Percentiles rank a stretch among this genome's conserved stretches.
phyloP scores from a whole-genome alignment of 1,140 invertebrate genomes.

The Zaprionus nigranus region DNA sequence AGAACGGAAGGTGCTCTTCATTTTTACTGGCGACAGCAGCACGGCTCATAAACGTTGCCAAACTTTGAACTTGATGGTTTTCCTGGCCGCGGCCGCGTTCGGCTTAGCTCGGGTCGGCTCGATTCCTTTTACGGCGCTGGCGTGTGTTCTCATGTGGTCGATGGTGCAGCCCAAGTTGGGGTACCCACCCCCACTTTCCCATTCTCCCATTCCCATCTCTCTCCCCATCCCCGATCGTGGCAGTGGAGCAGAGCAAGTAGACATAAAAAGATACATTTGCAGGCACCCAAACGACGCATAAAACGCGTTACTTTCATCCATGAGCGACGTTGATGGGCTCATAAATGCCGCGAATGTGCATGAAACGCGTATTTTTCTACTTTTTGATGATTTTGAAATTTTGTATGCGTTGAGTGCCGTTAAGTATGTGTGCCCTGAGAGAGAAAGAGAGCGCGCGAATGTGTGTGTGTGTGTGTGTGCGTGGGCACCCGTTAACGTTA shows the following conservation, averaged over 20 bases:
- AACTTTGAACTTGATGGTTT: constrained; percentile 81
- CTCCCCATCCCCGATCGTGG: background rate
- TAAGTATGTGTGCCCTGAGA: constrained; percentile 50
- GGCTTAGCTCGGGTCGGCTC: constrained; percentile 17
- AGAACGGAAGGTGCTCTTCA: constrained; percentile 48
- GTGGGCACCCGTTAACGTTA: constrained; percentile 50
- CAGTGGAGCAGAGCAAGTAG: constrained; percentile 39
- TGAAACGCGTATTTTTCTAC: constrained; percentile 83
- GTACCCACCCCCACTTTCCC: background rate
- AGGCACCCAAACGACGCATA: constrained; percentile 81
- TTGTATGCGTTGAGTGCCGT: constrained; percentile 82
- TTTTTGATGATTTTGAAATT: constrained; percentile 83
- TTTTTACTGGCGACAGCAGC: constrained; percentile 74
- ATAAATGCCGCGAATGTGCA: constrained; percentile 83
- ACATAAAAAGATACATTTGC: constrained; percentile 83
- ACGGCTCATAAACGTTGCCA: constrained; percentile 75
- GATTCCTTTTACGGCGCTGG: constrained; percentile 68
- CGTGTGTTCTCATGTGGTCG: constrained; percentile 62
- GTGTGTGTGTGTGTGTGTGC: constrained; percentile 6
- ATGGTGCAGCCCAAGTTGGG: background rate
- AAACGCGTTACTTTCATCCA: constrained; percentile 83
- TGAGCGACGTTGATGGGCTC: constrained; percentile 84
- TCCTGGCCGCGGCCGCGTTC: constrained; percentile 20
- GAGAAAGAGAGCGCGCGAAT: background rate
- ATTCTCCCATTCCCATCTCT: background rate